Evolutionary conservation across 2,113 vertebrate species (phyloP), one percentile per base, ranked within the genome.

Genomic region (Crypturellus undulatus): DNA sequence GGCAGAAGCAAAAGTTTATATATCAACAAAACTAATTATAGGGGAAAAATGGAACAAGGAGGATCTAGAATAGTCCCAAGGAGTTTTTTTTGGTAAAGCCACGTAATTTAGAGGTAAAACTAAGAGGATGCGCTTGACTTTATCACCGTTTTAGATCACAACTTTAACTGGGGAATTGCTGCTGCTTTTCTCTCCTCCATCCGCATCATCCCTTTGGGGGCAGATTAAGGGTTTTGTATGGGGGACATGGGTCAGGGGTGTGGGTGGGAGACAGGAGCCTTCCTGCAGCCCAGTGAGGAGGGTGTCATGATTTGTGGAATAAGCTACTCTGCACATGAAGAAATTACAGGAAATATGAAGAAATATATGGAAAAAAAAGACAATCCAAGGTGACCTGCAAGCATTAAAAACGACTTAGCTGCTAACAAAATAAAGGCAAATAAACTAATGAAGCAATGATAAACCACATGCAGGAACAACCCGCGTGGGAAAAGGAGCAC

Each of bases 41-140:
- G 7, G 26, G 49, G 2, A 59, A 43, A 87, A 59, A 17, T 6
- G 34, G 51, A 36, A 45, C 24, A 59, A 32, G 82, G 73, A 32
- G 25, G 3, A 17, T 38, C 10, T 3, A 22, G 36, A 12, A 3
- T 36, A 12, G 51, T 67, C 22, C 32, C 18, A 28, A 93, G 47
- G 47, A 75, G 38, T 81, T 60, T 51, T 3, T 78, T 36, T 58
- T 78, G 68, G 45, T 43, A 67, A 40, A 58, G 49, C 19, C 12
- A n/a, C 1, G 1, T 9, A 40, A 12, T 30, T 58, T 58, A 58
- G 30, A 58, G 54, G 42, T 0, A 0, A 90, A 88, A 32, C 6
- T 10, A 71, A 32, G 62, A 16, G 15, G 21, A 13, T 18, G 14
- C 0, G 1, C 25, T 38, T 20, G 40, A 36, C 45, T 54, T 49